These are phyloP conservation scores for Plagiodera versicolora DNA, from an alignment of 2,888 invertebrate species.

Conservation along the genomic window DNA sequence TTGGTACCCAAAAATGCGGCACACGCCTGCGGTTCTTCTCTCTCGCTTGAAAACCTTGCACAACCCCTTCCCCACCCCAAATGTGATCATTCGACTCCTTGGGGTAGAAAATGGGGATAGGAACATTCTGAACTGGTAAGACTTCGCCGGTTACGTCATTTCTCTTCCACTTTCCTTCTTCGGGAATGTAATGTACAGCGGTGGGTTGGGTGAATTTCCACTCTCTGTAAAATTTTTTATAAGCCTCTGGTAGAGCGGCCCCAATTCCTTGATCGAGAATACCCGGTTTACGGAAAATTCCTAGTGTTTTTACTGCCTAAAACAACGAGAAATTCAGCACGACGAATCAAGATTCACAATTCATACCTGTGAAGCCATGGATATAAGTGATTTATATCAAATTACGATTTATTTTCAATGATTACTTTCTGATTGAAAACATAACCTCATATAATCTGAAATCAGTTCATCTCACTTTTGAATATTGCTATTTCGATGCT, in stretches of 20 bases:
- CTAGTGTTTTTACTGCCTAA: constrained; percentile 48
- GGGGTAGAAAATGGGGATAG: constrained; percentile 77
- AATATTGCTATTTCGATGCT: no score
- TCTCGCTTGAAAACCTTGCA: constrained; percentile 82
- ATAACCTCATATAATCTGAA: not conserved
- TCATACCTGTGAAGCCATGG: constrained; percentile 18
- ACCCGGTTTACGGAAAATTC: constrained; percentile 42
- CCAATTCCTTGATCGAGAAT: constrained; percentile 69
- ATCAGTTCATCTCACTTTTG: no score
- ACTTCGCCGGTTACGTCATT: constrained; percentile 75
- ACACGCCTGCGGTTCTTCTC: constrained; percentile 64
- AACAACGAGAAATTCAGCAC: constrained; percentile 19
- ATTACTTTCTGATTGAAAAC: not conserved
- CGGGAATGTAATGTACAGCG: constrained; percentile 72
- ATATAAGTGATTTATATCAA: no score
- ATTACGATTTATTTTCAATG: not conserved
- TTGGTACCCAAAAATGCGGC: constrained; percentile 88
- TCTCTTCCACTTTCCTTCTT: constrained; percentile 72
- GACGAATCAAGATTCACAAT: not conserved
- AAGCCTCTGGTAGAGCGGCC: constrained; percentile 72
- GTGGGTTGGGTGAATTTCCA: constrained; percentile 70
- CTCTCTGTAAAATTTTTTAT: constrained; percentile 84
- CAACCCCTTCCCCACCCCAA: constrained; percentile 95
- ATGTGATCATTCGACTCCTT: constrained; percentile 80
- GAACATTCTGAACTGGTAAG: constrained; percentile 74